Evolutionary conservation across 2,797 vertebrate genomes (phyloP), one percentile per base, ranked within the genome.

Genomic region (Lemur catta): DNA sequence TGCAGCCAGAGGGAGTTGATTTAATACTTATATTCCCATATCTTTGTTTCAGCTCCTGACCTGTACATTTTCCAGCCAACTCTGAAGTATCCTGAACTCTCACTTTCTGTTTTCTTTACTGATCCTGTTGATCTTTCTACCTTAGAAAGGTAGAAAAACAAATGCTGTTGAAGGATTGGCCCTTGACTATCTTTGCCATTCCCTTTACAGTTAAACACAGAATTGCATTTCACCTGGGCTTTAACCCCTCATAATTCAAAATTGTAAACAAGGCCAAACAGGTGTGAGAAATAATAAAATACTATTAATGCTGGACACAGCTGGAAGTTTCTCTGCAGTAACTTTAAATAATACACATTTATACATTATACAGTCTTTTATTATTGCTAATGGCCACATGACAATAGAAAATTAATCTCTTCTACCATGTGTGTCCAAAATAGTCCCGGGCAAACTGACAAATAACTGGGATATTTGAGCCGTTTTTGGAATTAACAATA

Each of bases 401-500:
- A 97, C 41, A 93, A 96, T 22, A 72, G 84, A 94, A 96, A 95
- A 94, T 92, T 93, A 93, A 89, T 89, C 35, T 92, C 61, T 87
- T 59, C 75, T 88, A 41, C 17, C 26, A 86, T 26, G 7, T 95
- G 61, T 93, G 30, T 87, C 69, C 71, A 74, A 93, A 96, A 96
- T 87, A 89, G 65, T 89, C 46, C 65, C 1, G 1, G 82, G 94
- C 69, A 97, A 95, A 96, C n/a, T 89, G 95, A 97, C 89, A 97
- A 94, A 78, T 87, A 95, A 84, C 89, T 93, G 72, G 43, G 75
- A 93, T 94, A 95, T 91, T 95, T 98, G 46, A 95, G 46, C 75
- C 87, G 79, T 79, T 46, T 91, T 89, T 59, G 75, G 80, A 97
- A 92, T 93, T 57, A 92, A 91, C 24, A 91, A 93, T 79, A 96